Base-by-base conservation (phyloP, 2,888 invertebrate genomes). In the Sipha maydis region DNA sequence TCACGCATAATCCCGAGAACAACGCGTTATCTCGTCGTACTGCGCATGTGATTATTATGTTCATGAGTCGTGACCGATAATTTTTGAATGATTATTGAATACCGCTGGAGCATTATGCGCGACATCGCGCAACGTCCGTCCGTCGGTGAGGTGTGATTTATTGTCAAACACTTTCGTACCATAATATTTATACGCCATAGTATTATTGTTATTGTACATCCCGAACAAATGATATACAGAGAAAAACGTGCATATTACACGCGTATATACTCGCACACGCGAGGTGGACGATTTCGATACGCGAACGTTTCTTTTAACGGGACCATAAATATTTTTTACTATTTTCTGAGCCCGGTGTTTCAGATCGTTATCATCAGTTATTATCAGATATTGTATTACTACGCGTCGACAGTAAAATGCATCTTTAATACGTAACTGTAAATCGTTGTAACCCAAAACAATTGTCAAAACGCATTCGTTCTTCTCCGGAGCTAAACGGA, bases 291-390 rank as follows among this genome's bases (percentile, higher is more conserved):
- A 25, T 61, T 61, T 61, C 8, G 61, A 61, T 25, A 25, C 61
- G 21, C 61, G 21, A 21, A 19, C 61, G 61, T 21, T 61, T 61
- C 61, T 21, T 61, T 61, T 61, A 21, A 61, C 61, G 61, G 61
- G 61, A 21, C 61, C 21, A 25, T 48, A 48, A 48, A 48, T 48
- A 48, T 82, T 80, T 80, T 61, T 34, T 80, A 80, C 38, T 34
- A 61, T 38, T 80, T 48, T 61, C 61, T 8, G n/a, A 38, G 38
- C 38, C 3, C 34, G 38, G 61, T 54, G 11, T 78, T 80, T 41
- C 41, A 41, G 38, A 82, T n/a, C 25, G 61, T 80, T 80, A 80
- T 82, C 80, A n/a, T 82, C n/a, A 67, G 38, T 41, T 69, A 41
- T 82, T 41, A 82, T 21, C 67, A 19, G 41, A 67, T 67, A 69